A percentile compares a stretch with the other conserved stretches of the same genome.
These are phyloP conservation scores for Patiria pectinifera DNA, from an alignment of 53 echinoderm and acorn worm species.

Conservation along the genomic window DNA sequence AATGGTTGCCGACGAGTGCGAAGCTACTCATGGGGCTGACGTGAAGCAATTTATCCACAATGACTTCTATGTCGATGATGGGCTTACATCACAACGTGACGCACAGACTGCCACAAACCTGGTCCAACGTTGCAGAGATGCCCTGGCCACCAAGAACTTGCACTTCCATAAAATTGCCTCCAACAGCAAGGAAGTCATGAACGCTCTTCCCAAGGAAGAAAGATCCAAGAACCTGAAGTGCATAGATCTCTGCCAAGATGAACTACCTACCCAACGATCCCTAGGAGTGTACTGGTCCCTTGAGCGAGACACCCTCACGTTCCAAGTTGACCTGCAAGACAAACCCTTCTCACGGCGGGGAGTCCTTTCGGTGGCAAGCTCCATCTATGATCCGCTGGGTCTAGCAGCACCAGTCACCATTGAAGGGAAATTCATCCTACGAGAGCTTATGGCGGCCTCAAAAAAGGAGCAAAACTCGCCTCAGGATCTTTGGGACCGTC, in stretches of 20 bases:
- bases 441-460: background rate
- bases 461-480: background rate
- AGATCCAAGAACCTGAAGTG: no score
- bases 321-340: conserved; percentile 41
- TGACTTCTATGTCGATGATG: conserved; percentile 81
- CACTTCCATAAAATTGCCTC: conserved; percentile 73
- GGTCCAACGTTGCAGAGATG: conserved; percentile 9
- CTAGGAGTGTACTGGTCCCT: no score
- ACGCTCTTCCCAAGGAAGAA: background rate
- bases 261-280: no score
- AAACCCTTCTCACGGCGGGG: conserved; percentile 59
- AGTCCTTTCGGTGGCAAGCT: conserved; percentile 46
- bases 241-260: no score
- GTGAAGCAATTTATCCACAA: conserved; percentile 11
- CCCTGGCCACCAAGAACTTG: conserved; percentile 51
- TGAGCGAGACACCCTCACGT: no score
- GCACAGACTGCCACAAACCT: conserved; percentile 5
- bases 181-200: conserved; percentile 63
- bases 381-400: conserved; percentile 32
- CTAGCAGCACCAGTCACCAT: conserved; percentile 49
- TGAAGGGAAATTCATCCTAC: conserved; percentile 41
- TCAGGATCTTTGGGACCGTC: conserved; percentile 19
- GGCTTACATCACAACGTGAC: conserved; percentile 25
- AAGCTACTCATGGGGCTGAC: background rate
- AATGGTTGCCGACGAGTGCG: conserved; percentile 60